Evolutionary conservation across 37 sponge, comb jelly and placozoan species (phyloP), one percentile per base, ranked within the genome.

Genomic region (Beroe forskalii): DNA sequence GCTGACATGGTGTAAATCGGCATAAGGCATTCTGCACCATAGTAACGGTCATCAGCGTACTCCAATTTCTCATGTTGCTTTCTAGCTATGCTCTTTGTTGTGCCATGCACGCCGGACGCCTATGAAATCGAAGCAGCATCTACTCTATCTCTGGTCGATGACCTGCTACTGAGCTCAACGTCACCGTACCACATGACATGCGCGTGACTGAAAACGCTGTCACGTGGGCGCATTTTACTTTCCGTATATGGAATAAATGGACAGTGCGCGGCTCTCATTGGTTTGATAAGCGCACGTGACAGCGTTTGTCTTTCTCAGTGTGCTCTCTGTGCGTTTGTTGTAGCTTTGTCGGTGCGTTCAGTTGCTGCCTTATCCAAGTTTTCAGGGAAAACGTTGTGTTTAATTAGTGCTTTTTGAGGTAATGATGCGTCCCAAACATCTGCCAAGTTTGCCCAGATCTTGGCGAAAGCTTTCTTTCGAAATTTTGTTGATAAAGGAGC

Each of bases 171-270:
- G 32, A 69, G 39, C 72, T 36, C 19, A 20, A 28, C 38, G 72
- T 69, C 33, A 69, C 72, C 6, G 37, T 27, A 32, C 32, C 72
- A 69, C 33, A 37, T 69, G 72, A 9, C 39, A 27, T 43, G n/a
- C 86, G 55, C 86, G 40, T 80, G 86, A 80, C 86, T 80, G 42
- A 43, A 22, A 14, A 9, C 55, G 55, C 35, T 20, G 86, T 80
- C 86, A 80, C 86, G 55, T 80, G 86, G 55, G 23, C 55, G 44
- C 86, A 80, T 80, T 25, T 80, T 44, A 41, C 40, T 80, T 80
- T 44, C 86, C 86, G 42, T 35, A 41, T 80, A 80, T 23, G 86
- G 86, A 41, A 80, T 80, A 80, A 80, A 33, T 32, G 28, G 39
- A 33, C 38, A 27, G 20, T 69, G 72, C 38, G 72, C 72, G 72